These are phyloP conservation scores for Zaprionus taronus DNA, from an alignment of 1,140 invertebrate species.

Conservation along the genomic window DNA sequence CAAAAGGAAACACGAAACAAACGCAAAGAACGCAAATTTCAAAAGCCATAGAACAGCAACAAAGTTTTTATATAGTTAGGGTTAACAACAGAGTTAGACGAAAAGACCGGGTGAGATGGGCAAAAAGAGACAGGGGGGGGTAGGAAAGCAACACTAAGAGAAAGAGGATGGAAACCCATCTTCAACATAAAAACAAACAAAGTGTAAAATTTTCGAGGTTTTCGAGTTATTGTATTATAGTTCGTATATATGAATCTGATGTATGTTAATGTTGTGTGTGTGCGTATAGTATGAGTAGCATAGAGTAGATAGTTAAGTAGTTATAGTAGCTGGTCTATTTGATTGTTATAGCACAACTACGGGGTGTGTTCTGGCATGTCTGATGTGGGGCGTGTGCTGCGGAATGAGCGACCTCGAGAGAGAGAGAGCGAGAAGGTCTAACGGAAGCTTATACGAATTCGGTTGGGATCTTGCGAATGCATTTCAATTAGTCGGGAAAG, in stretches of 20 bases:
- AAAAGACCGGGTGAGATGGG: slow-evolving; percentile 5
- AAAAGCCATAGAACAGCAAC: slow-evolving; percentile 43
- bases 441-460: slow-evolving; percentile 29
- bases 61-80: slow-evolving; percentile 36
- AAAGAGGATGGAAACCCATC: slow-evolving; percentile 32
- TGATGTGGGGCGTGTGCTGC: slow-evolving; percentile 7
- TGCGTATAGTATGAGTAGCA: slow-evolving; percentile 25
- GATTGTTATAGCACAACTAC: slow-evolving; percentile 39
- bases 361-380: slow-evolving; percentile 24
- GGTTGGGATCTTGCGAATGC: slow-evolving; percentile 33
- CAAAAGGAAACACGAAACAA: slow-evolving; percentile 46
- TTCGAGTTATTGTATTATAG: slow-evolving; percentile 25
- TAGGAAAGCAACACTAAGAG: slow-evolving; percentile 8
- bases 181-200: slow-evolving; percentile 50
- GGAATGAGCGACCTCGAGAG: slow-evolving; percentile 11
- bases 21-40: slow-evolving; percentile 51
- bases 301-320: slow-evolving; percentile 32
- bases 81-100: slow-evolving; percentile 29
- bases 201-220: slow-evolving; percentile 30
- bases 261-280: slow-evolving; percentile 7
- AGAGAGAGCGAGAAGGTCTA: neutral
- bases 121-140: neutral
- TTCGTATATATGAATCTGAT: slow-evolving; percentile 1
- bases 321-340: slow-evolving; percentile 34
- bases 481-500: slow-evolving; percentile 24